Base-by-base conservation (phyloP, 35 echinoderm and acorn worm genomes). In the Ophioderma brevispina region DNA sequence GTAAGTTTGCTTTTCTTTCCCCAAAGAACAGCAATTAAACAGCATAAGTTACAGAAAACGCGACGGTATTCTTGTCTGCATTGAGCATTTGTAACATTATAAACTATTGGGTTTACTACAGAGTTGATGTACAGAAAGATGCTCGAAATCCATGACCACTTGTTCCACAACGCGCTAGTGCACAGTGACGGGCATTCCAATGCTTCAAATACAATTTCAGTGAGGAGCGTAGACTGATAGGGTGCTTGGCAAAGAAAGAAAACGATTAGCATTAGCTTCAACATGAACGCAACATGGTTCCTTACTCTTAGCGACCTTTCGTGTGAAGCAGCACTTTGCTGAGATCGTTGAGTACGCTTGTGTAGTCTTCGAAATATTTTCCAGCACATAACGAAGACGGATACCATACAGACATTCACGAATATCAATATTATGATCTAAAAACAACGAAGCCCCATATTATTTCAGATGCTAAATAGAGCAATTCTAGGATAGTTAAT, bases 121-220 rank as follows among this genome's bases (percentile, higher is more conserved):
- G 84, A 91, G 81, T 95, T 95, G 2, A 91, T 32, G 59, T 92
- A 95, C 55, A 95, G 28, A 11, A 95, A 10, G 1, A 91, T 63
- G 21, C 59, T 80, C 19, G 87, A 77, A 4, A 88, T 50, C 1
- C 79, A 36, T n/a, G 50, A 28, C 59, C 81, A 80, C 1, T 78
- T 36, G 25, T 37, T 84, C 37, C 37, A 31, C n/a, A 46, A 18
- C 13, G 13, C 32, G 19, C 42, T 43, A 18, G 15, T 32, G 37
- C 59, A 70, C 2, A 70, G 59, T 25, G 59, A 1, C 17, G 46
- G 36, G 40, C 37, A 31, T 0, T 90, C 75, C 25, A 31, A 30
- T 23, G 40, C 25, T 1, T 78, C 35, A 1, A 95, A 19, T 14
- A 94, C 81, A n/a, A 79, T 64, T 2, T 59, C 39, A 34, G 75